Conservation (phyloP, 2,113 vertebrate genomes). For the Mastomys natalensis region DNA sequence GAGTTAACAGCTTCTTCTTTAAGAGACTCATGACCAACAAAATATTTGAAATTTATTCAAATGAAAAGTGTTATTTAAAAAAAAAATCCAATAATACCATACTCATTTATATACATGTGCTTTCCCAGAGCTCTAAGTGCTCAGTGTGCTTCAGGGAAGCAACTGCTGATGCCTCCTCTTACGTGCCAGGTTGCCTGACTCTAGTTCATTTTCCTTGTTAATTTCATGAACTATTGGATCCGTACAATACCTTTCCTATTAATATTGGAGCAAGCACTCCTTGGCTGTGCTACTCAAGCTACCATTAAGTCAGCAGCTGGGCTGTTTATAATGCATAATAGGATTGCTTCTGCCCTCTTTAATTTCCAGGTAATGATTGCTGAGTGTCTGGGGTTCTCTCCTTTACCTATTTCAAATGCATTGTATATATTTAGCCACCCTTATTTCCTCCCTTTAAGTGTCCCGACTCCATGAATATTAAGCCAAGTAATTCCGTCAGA, state of each 20-base stretch:
- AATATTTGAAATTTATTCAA: conserved; percentile 63
- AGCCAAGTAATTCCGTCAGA: conserved; percentile 59
- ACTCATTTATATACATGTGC: conserved; percentile 30
- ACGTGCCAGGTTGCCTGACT: conserved; percentile 66
- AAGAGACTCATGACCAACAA: conserved; percentile 45
- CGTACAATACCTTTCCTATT: conserved; percentile 72
- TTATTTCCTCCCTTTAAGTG: conserved; percentile 68
- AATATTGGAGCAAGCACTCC: conserved; percentile 72
- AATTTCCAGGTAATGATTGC: conserved; percentile 76
- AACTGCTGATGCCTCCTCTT: conserved; percentile 52
- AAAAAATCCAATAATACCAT: conserved; percentile 29
- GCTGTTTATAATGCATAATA: conserved; percentile 68
- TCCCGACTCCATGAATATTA: conserved; percentile 66
- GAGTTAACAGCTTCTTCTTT: conserved; percentile 31
- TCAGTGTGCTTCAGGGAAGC: conserved; percentile 40
- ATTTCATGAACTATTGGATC: conserved; percentile 74
- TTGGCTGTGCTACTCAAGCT: conserved; percentile 59
- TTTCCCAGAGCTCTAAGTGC: conserved; percentile 41
- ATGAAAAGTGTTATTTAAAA: conserved; percentile 62
- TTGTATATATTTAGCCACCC: conserved; percentile 65
- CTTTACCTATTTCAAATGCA: conserved; percentile 75
- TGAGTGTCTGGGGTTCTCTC: conserved; percentile 66
- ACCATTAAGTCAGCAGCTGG: conserved; percentile 68
- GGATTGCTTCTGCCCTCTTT: conserved; percentile 64
- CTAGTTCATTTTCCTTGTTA: conserved; percentile 78